Evolutionary conservation across 2,888 invertebrate species (phyloP), one percentile per base, ranked within the genome.

Genomic region (Cheilosia pagana): DNA sequence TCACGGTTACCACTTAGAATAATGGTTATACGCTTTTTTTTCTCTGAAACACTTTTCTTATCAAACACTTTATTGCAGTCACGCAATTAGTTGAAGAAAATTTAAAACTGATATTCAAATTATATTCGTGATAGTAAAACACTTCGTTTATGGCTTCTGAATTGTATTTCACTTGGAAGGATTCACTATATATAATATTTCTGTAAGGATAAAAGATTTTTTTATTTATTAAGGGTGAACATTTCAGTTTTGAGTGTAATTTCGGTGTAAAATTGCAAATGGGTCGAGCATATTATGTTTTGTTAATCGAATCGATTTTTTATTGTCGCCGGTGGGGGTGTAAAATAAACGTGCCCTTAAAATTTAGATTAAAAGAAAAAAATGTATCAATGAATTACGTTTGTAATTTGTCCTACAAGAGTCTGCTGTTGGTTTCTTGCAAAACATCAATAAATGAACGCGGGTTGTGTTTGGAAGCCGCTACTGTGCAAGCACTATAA

Each of bases 51-150:
- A 65, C 63, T 57, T 81, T 59, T 71, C 35, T 67, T 75, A 75
- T 85, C 68, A 52, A 81, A 81, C 65, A 79, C 68, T 68, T 59
- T 59, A 71, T 81, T 81, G 85, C 75, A 52, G 57, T 35, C 43
- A 28, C 53, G 59, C 85, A 79, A 81, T 67, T 12, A 48, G 70
- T 81, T 21, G 45, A 45, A 43, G 14, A 60, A 48, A 48, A 50
- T n/a, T 21, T 21, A 45, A 16, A n/a, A 31, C 35, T 45, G 31
- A 28, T 41, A 71, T 39, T 52, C 19, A 43, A 35, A 62, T 70
- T 50, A 35, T 68, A 39, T 74, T 57, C 48, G 62, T 43, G 68
- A 14, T 28, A 59, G 55, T 78, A 25, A n/a, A 70, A 81, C 76
- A 70, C 71, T 76, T 81, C 67, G 53, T 65, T 67, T 62, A 35